Evolutionary conservation across 1,140 invertebrate genomes (phyloP).

Genomic region (Rhysida immarginata): DNA sequence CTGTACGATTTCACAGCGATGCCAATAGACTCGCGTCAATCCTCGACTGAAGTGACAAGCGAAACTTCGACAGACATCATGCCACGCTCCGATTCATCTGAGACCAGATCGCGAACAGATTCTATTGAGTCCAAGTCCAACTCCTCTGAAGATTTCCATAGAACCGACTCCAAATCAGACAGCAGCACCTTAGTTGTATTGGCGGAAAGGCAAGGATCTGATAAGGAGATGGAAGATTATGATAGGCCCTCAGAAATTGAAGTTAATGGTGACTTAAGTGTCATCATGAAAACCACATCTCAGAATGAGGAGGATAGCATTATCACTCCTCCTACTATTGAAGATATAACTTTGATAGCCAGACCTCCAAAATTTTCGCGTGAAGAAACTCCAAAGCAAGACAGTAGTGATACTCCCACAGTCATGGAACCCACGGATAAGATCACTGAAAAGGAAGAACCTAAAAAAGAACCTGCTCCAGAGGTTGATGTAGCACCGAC

Average conservation of each 20-base stretch:
- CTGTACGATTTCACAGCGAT: background rate
- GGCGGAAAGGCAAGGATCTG: background rate
- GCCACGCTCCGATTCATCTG: background rate
- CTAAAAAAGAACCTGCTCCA: background rate
- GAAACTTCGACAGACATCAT: conserved; percentile 3
- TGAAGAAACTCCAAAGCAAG: background rate
- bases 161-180: conserved; percentile 3
- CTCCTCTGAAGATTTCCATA: background rate
- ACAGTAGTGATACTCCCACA: background rate
- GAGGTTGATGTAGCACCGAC: too few species aligned
- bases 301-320: background rate
- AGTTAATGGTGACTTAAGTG: background rate
- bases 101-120: background rate
- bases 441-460: background rate
- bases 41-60: conserved; percentile 4
- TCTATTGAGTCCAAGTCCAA: background rate
- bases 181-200: background rate
- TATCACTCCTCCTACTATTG: background rate
- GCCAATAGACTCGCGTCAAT: background rate
- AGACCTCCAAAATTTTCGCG: background rate
- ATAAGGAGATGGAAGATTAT: background rate
- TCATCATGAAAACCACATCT: background rate
- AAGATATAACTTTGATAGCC: background rate
- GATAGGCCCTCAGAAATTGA: background rate
- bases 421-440: background rate